Percentiles rank a stretch among this genome's conserved stretches.
Conservation (phyloP, 2,888 invertebrate species). For the Spodoptera littoralis region DNA sequence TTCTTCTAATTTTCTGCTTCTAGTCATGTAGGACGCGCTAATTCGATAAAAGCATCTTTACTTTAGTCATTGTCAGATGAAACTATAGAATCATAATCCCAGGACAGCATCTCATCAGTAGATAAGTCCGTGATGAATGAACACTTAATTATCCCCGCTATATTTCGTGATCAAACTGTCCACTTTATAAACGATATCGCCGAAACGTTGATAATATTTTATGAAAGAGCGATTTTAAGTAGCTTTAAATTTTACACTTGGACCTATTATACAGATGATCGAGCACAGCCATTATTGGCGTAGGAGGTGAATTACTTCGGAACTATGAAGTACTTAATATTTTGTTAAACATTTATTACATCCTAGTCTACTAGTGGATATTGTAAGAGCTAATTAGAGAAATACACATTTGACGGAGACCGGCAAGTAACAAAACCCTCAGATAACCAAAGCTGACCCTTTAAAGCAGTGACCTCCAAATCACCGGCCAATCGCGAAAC, state of each 20-base stretch:
- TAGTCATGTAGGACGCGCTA: too few species aligned
- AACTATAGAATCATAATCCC: constrained; percentile 25
- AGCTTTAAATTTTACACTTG: constrained; percentile 69
- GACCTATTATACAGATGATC: constrained; percentile 66
- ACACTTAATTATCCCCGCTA: constrained; percentile 47
- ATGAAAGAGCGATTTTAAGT: constrained; percentile 48
- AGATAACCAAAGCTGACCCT: too few species aligned
- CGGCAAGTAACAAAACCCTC: too few species aligned
- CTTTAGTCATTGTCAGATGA: constrained; percentile 27
- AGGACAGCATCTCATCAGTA: constrained; percentile 26
- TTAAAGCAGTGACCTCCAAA: too few species aligned
- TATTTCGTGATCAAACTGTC: constrained; percentile 54
- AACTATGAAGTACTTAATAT: constrained; percentile 65
- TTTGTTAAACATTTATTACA: constrained; percentile 27
- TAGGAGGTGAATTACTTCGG: constrained; percentile 75
- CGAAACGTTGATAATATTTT: constrained; percentile 53
- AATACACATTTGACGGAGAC: too few species aligned
- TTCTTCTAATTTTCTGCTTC: too few species aligned
- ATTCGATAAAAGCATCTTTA: too few species aligned
- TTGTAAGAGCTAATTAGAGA: too few species aligned
- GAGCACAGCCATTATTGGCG: constrained; percentile 68
- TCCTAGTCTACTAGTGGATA: too few species aligned
- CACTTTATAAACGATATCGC: constrained; percentile 49
- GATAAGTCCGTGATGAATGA: constrained; percentile 42
- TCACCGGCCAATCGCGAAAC: too few species aligned